Evolutionary conservation across 2,113 vertebrate species (phyloP), one percentile per base, ranked within the genome.

Genomic region (Tupaia tana): DNA sequence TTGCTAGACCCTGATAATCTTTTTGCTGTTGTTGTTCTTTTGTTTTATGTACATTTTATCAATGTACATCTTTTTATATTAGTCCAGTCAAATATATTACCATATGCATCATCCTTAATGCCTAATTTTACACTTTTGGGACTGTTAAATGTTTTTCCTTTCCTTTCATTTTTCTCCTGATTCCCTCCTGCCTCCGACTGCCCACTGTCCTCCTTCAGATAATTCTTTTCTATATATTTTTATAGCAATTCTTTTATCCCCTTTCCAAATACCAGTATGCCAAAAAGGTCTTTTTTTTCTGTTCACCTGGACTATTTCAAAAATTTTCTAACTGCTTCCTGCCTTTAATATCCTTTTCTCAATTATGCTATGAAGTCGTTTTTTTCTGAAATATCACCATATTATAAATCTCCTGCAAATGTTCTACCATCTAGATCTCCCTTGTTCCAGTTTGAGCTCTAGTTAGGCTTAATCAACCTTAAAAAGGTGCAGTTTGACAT

Each of bases 311-410:
- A 9, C 9, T 61, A 66, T 73, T 85, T 71, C 13, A 54, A 61
- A 83, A 31, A 27, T n/a, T 34, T 84, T 80, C n/a, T 34, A 64
- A 88, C 80, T 27, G 9, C 15, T 79, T 27, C n/a, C 56, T 87
- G 8, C 78, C 12, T 79, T 91, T n/a, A 64, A 71, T 24, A 52
- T 73, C 19, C 78, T 74, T 79, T 74, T 74, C 58, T 93, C 34
- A 63, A 79, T 95, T 73, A 95, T 24, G 16, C 18, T 31, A 15
- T 31, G 74, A 74, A 31, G 8, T 29, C 14, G 29, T 31, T 61
- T 93, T 93, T 93, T 85, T 52, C 91, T 85, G 80, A 93, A 84
- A 85, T 24, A 89, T 54, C 20, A 71, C 7, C 7, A 15, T 29
- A 61, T 81, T 22, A n/a, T 22, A 93, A 75, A 69, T 29, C 52